Evolutionary conservation across 1,140 invertebrate genomes (phyloP).

Genomic region (Drosophila mauritiana): DNA sequence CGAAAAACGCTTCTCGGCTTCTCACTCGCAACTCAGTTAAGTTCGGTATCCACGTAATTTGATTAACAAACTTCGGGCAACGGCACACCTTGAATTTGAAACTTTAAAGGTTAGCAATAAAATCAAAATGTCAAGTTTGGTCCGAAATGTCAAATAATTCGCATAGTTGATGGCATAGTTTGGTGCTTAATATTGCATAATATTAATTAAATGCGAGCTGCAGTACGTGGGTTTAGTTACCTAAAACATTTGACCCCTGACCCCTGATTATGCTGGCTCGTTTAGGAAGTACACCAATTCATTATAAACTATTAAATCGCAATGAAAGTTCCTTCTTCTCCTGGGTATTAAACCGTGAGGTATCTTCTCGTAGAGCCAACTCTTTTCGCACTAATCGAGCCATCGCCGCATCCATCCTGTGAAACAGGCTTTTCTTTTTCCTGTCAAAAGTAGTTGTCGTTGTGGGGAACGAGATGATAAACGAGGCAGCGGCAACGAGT

Average conservation of each 20-base stretch:
- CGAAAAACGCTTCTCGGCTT: neutral
- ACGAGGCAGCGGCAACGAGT: slow-evolving; percentile 68
- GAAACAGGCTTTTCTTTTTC: neutral
- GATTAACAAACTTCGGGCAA: neutral
- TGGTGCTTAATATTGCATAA: too few species aligned
- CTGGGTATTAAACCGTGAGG: too few species aligned
- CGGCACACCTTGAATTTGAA: too few species aligned
- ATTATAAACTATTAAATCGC: neutral
- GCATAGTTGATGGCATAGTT: too few species aligned
- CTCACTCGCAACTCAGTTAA: slow-evolving; percentile 5
- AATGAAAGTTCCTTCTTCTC: neutral
- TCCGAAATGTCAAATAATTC: too few species aligned
- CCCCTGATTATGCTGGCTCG: too few species aligned
- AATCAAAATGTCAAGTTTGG: too few species aligned
- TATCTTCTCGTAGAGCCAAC: neutral
- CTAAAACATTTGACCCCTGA: too few species aligned
- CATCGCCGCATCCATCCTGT: neutral
- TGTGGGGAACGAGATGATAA: slow-evolving; percentile 56
- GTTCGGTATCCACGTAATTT: neutral
- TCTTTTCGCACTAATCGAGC: slow-evolving; percentile 7
- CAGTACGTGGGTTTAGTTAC: too few species aligned
- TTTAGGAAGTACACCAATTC: too few species aligned
- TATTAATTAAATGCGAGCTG: too few species aligned
- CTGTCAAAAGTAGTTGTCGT: neutral
- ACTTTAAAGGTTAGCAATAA: too few species aligned